phyloP scores from a whole-genome alignment of 2,888 invertebrate genomes.

The Acleris sparsana region DNA sequence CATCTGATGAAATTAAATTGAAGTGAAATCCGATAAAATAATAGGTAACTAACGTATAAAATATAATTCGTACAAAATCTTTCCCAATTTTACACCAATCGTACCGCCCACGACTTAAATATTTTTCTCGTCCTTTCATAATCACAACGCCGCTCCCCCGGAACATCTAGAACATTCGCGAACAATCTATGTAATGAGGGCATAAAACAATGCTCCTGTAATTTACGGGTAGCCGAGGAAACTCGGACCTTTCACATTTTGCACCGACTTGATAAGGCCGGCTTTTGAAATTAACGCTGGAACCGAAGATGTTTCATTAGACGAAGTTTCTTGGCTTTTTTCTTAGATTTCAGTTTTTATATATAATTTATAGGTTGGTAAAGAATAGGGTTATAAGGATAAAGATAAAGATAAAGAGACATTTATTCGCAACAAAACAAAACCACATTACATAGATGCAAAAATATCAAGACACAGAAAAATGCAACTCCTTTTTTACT shows the following conservation, averaged over 20 bases:
- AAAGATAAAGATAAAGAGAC: too few relatives aligned
- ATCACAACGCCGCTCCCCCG: constrained; percentile 57
- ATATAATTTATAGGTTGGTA: too few relatives aligned
- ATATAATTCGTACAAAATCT: neutral
- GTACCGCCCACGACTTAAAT: constrained; percentile 37
- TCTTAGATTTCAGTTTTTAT: too few relatives aligned
- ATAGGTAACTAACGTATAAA: too few relatives aligned
- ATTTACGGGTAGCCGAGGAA: constrained; percentile 65
- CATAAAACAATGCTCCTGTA: constrained; percentile 73
- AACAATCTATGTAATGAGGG: constrained; percentile 74
- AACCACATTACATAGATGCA: too few relatives aligned
- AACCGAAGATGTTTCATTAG: constrained; percentile 50
- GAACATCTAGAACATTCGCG: constrained; percentile 57
- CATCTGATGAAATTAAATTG: too few relatives aligned
- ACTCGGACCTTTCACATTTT: constrained; percentile 59
- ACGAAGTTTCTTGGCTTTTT: neutral
- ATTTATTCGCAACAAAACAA: too few relatives aligned
- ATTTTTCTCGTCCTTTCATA: constrained; percentile 51
- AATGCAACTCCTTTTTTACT: too few relatives aligned
- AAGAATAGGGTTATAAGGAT: too few relatives aligned
- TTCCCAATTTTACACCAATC: constrained; percentile 44
- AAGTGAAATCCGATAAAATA: too few relatives aligned
- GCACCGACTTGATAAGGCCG: constrained; percentile 57
- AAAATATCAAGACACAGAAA: too few relatives aligned
- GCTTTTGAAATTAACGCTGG: constrained; percentile 62